Base-by-base conservation (phyloP, 2,113 vertebrate species). In the Salvelinus sp. region DNA sequence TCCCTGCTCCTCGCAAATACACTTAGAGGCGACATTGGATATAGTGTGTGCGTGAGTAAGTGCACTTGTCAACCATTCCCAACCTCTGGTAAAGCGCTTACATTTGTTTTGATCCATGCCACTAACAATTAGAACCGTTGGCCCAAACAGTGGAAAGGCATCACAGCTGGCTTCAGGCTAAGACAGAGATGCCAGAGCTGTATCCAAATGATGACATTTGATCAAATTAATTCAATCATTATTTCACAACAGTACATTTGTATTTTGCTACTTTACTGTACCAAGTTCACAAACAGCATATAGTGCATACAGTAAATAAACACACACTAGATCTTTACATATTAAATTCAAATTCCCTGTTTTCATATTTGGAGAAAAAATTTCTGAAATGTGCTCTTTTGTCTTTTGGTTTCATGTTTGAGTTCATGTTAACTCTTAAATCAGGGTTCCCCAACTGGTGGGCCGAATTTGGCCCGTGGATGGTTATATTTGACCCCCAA, bases 11-110 rank as follows among this genome's bases (percentile, higher is more conserved):
- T 58, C 69, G 57, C 79, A 80, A 86, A 64, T 65, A 72, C 81
- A 78, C 76, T 69, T 14, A 58, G 28, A 77, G 60, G 77, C 73
- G 73, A 73, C 76, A 91, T 86, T 74, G 79, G 82, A 87, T 83
- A 79, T 50, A 25, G 58, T 58, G 70, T 82, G 58, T 58, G 70
- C 80, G 79, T 28, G 73, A 76, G 76, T 68, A 47, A 77, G 73
- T 10, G 4, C 73, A 76, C 75, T 82, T 76, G 75, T 77, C 73
- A 27, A 74, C 76, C 14, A 62, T 74, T 83, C 44, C 83, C 77
- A 79, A 75, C 47, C 38, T 23, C 86, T 88, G 85, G 67, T 82
- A 85, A 86, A 89, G 73, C 63, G 77, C 79, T 91, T 85, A 75
- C 3, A 67, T 74, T 70, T 12, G 76, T 58, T 73, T 74, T 75